Evolutionary conservation across 1,140 invertebrate genomes (phyloP).

Genomic region (Drosophila malerkotliana): DNA sequence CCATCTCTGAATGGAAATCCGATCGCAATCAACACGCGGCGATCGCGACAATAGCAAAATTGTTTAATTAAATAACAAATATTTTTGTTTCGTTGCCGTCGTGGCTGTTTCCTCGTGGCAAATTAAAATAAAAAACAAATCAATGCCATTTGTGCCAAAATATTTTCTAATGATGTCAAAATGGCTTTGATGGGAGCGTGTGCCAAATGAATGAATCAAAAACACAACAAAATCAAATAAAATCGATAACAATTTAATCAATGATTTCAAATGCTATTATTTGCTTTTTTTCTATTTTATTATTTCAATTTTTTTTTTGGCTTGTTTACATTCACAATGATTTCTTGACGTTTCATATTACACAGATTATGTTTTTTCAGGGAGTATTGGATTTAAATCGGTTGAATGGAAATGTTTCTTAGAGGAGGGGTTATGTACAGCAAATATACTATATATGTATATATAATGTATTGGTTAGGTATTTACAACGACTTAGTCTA

Average conservation of each 20-base stretch:
- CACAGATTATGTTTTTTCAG: constrained; percentile 30
- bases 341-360: constrained; percentile 40
- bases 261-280: constrained; percentile 36
- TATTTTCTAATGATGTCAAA: constrained; percentile 69
- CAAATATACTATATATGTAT: constrained; percentile 15
- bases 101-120: constrained; percentile 9
- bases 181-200: constrained; percentile 27
- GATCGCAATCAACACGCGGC: constrained; percentile 36
- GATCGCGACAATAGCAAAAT: constrained; percentile 53
- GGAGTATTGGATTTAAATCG: constrained; percentile 16
- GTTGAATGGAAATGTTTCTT: neutral
- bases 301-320: constrained; percentile 42
- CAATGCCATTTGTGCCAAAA: constrained; percentile 65
- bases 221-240: neutral
- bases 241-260: neutral
- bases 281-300: constrained; percentile 31
- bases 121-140: constrained; percentile 79
- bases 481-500: constrained; percentile 46
- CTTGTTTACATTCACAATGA: constrained; percentile 80
- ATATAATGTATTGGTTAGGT: constrained; percentile 12
- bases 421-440: constrained; percentile 23
- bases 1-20: neutral
- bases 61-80: constrained; percentile 65
- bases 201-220: constrained; percentile 8
- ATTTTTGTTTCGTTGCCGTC: constrained; percentile 9